phyloP scores from a whole-genome alignment of 2,888 invertebrate genomes.

The Cheilosia variabilis region DNA sequence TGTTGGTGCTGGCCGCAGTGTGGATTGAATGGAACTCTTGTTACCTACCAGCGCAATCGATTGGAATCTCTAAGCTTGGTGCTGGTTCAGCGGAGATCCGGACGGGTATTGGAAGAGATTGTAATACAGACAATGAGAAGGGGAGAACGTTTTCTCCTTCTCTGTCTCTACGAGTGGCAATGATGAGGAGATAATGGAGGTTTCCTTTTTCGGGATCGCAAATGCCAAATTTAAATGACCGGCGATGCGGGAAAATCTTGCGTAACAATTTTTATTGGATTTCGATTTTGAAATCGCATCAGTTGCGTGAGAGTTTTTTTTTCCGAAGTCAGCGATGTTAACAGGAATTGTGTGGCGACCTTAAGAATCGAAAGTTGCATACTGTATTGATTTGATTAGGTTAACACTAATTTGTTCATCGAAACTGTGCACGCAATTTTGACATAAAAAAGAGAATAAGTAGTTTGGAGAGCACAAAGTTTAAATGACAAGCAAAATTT shows the following conservation, averaged over 20 bases:
- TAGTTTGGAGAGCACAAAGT: no score
- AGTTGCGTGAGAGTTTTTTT: background rate
- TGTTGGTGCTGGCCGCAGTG: conserved; percentile 35
- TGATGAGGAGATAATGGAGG: conserved; percentile 58
- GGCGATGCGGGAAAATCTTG: conserved; percentile 21
- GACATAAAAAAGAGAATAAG: no score
- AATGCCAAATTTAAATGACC: conserved; percentile 72
- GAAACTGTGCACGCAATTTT: no score
- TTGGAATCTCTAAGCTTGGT: conserved; percentile 61
- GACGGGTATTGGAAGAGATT: conserved; percentile 52
- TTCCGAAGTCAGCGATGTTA: background rate
- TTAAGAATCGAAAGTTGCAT: no score
- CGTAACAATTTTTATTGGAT: conserved; percentile 22
- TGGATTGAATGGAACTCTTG: conserved; percentile 72
- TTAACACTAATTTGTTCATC: no score
- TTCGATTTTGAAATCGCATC: conserved; percentile 24
- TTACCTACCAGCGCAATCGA: conserved; percentile 72
- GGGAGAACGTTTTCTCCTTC: background rate
- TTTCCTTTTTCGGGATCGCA: conserved; percentile 39
- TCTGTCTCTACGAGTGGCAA: conserved; percentile 32
- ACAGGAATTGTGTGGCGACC: background rate
- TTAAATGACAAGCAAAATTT: no score
- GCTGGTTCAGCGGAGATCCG: conserved; percentile 52
- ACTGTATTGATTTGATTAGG: no score
- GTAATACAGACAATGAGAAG: conserved; percentile 34